phyloP scores from a whole-genome alignment of 35 echinoderm and acorn worm species.

The Diadema setosum region DNA sequence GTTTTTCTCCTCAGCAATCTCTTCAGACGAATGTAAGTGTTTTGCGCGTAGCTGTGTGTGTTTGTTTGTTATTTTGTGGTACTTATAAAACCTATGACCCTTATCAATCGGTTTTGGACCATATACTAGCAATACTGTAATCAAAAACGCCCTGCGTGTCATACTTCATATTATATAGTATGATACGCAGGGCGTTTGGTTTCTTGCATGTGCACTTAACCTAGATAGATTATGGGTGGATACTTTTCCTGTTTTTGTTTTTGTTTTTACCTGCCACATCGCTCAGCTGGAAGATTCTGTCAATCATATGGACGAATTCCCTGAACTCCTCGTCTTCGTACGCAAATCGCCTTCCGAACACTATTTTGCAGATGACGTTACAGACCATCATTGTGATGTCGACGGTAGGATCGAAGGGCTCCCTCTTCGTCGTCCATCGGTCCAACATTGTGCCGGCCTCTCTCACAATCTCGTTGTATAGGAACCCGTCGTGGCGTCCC shows the following conservation, averaged over 20 bases:
- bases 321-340: conserved; percentile 20
- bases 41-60: no score
- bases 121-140: background rate
- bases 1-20: no score
- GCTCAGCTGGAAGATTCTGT: background rate
- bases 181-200: background rate
- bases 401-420: conserved; percentile 19
- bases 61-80: no score
- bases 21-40: no score
- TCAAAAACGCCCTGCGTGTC: background rate
- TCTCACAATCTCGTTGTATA: conserved; percentile 3
- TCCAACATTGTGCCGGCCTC: conserved; percentile 43
- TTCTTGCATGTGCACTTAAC: background rate
- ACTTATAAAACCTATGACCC: background rate
- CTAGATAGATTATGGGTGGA: background rate
- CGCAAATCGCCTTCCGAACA: conserved; percentile 57
- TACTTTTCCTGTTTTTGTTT: no score
- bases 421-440: background rate
- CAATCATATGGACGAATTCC: background rate
- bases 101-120: background rate
- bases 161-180: background rate
- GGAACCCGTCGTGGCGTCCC: background rate
- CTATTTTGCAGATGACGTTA: conserved; percentile 56
- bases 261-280: background rate
- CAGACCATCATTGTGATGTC: conserved; percentile 61